Percentiles rank a stretch among this genome's conserved stretches.
Conservation (phyloP, 1,140 invertebrate species). For the Helicoverpa zea region DNA sequence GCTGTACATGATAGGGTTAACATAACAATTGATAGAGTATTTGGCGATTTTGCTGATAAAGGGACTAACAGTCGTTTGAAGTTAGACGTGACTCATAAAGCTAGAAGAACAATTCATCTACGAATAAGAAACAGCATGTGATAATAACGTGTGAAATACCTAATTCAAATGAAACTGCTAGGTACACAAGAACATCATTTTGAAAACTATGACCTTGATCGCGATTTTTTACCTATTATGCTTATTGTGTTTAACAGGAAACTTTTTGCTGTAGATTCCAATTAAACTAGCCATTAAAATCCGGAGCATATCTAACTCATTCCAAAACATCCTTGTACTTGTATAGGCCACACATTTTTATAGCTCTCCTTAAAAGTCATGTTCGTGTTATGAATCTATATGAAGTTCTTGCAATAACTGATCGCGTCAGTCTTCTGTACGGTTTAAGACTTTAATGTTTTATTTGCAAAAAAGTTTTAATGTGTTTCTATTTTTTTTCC, state of each 20-base stretch:
- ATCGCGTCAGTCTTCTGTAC: neutral
- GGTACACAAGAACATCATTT: no score
- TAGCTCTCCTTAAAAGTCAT: slow-evolving; percentile 18
- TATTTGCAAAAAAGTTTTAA: no score
- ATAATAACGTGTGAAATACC: no score
- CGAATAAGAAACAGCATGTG: no score
- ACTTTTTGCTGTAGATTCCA: neutral
- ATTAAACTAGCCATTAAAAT: neutral
- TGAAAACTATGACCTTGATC: neutral
- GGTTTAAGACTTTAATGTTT: neutral
- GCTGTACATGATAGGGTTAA: neutral
- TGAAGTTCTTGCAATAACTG: slow-evolving; percentile 5
- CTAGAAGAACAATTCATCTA: no score
- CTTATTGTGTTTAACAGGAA: neutral
- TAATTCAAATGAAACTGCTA: no score
- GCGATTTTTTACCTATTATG: no score
- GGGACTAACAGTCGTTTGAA: no score
- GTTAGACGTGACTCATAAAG: no score
- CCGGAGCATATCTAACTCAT: neutral
- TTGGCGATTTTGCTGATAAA: no score
- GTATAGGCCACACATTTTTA: slow-evolving; percentile 11
- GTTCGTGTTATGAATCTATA: slow-evolving; percentile 27
- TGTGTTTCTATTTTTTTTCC: no score
- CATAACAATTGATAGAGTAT: neutral
- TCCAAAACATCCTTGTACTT: slow-evolving; percentile 24